Conservation (phyloP, 2,113 vertebrate species). For the Caloenas nicobarica region DNA sequence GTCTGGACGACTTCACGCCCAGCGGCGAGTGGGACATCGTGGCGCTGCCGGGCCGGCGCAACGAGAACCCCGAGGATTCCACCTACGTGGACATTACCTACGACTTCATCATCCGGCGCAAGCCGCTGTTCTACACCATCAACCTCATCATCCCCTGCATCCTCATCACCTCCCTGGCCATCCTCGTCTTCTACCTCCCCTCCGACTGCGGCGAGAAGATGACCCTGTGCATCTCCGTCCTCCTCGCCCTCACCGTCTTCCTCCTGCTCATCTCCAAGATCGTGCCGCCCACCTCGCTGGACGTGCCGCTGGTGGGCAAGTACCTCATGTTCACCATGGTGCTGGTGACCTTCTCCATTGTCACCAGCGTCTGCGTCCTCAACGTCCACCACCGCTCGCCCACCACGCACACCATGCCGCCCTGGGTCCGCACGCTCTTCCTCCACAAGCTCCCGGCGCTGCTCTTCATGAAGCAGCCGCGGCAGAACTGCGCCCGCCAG, state of each 20-base stretch:
- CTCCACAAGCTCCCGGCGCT: slow-evolving; percentile 88
- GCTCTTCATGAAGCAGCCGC: slow-evolving; percentile 94
- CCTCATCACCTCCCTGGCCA: slow-evolving; percentile 93
- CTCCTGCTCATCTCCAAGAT: slow-evolving; percentile 97
- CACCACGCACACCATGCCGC: slow-evolving; percentile 96
- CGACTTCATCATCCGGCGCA: slow-evolving; percentile 94
- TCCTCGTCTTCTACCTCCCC: slow-evolving; percentile 94
- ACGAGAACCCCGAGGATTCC: slow-evolving; percentile 89
- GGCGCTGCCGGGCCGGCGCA: slow-evolving; percentile 87
- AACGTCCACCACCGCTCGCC: slow-evolving; percentile 96
- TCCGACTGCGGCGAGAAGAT: slow-evolving; percentile 97
- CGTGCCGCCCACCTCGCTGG: slow-evolving; percentile 91
- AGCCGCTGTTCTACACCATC: slow-evolving; percentile 96
- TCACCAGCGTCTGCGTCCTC: slow-evolving; percentile 94
- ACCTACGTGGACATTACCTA: slow-evolving; percentile 97
- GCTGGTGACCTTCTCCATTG: slow-evolving; percentile 95
- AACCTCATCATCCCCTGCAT: slow-evolving; percentile 37
- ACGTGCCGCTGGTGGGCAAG: slow-evolving; percentile 93
- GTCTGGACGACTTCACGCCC: slow-evolving; percentile 94
- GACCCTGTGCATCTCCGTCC: slow-evolving; percentile 94
- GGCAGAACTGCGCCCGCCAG: slow-evolving; percentile 89
- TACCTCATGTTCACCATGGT: slow-evolving; percentile 99
- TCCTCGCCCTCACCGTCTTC: slow-evolving; percentile 94
- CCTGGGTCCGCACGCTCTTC: slow-evolving; percentile 92
- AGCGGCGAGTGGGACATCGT: slow-evolving; percentile 97